These are phyloP conservation scores for Argyresthia albistria DNA, from an alignment of 2,888 invertebrate genomes.

Conservation along the genomic window DNA sequence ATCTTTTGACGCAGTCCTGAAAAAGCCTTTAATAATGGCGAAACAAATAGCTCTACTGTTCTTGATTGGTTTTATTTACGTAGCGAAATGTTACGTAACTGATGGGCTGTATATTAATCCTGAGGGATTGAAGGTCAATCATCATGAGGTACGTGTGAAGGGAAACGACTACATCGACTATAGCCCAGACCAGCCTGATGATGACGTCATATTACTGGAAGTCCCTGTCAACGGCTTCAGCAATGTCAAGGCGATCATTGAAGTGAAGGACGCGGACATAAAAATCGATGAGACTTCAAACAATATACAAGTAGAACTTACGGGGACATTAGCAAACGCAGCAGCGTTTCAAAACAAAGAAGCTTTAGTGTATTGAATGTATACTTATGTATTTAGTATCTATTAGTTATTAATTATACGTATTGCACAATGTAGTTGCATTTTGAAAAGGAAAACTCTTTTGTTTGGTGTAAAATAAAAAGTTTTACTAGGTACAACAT, in stretches of 20 bases:
- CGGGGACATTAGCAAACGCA: not conserved
- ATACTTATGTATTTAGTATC: not conserved
- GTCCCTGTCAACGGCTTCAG: conserved; percentile 8
- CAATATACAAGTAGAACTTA: too few species aligned
- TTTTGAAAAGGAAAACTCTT: too few species aligned
- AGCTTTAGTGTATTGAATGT: not conserved
- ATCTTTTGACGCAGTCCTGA: not conserved
- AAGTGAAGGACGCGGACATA: conserved; percentile 11
- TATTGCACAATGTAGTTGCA: too few species aligned
- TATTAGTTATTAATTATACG: too few species aligned
- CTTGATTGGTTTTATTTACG: not conserved
- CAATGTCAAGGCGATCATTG: conserved; percentile 11
- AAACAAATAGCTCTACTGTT: not conserved
- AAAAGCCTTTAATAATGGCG: not conserved
- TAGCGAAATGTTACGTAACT: conserved; percentile 6
- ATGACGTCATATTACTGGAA: conserved; percentile 14
- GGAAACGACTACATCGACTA: conserved; percentile 50
- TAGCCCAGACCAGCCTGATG: conserved; percentile 22
- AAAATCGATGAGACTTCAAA: too few species aligned
- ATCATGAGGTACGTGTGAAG: conserved; percentile 19
- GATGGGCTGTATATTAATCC: conserved; percentile 39
- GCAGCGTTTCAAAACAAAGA: not conserved
- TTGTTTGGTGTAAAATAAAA: too few species aligned
- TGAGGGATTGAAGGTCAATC: conserved; percentile 32
- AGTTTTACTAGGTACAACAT: too few species aligned